phyloP scores from a whole-genome alignment of 2,888 invertebrate species.

The Agonopterix arenella region DNA sequence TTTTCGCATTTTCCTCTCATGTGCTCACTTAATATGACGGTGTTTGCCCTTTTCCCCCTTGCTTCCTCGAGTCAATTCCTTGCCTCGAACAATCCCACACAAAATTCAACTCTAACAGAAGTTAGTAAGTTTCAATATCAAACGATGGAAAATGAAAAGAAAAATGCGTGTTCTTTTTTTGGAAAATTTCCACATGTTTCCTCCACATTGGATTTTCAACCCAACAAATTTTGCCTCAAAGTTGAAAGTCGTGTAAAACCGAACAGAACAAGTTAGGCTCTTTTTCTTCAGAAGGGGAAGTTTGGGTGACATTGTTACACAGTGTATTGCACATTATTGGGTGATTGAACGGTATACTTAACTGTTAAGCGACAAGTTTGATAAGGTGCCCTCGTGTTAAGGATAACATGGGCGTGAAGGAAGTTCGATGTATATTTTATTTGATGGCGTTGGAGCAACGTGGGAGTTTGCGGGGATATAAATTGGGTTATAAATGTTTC shows the following conservation, averaged over 20 bases:
- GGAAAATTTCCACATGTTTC: slow-evolving; percentile 21
- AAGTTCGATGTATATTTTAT: slow-evolving; percentile 25
- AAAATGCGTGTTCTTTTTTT: slow-evolving; percentile 55
- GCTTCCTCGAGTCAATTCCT: slow-evolving; percentile 17
- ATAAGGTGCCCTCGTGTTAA: slow-evolving; percentile 60
- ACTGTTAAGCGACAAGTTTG: slow-evolving; percentile 61
- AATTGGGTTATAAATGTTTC: too few species aligned
- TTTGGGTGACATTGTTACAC: slow-evolving; percentile 71
- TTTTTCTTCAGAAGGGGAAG: slow-evolving; percentile 37
- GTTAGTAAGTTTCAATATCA: background rate
- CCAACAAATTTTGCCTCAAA: background rate
- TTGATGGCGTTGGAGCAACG: slow-evolving; percentile 14
- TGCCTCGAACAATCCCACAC: slow-evolving; percentile 1
- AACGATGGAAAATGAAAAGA: slow-evolving; percentile 20
- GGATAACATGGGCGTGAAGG: slow-evolving; percentile 36
- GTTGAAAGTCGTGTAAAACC: background rate
- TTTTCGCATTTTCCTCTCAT: slow-evolving; percentile 75
- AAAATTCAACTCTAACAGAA: slow-evolving; percentile 15
- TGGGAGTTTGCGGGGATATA: too few species aligned
- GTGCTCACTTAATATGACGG: slow-evolving; percentile 76
- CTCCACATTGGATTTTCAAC: background rate
- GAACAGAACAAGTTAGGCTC: background rate
- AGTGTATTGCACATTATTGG: slow-evolving; percentile 75
- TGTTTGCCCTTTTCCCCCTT: slow-evolving; percentile 71
- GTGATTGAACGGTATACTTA: slow-evolving; percentile 72